Percentiles rank a stretch among this genome's conserved stretches.
Evolutionary conservation across 2,113 vertebrate species (phyloP).

Genomic region (Otus sunia): DNA sequence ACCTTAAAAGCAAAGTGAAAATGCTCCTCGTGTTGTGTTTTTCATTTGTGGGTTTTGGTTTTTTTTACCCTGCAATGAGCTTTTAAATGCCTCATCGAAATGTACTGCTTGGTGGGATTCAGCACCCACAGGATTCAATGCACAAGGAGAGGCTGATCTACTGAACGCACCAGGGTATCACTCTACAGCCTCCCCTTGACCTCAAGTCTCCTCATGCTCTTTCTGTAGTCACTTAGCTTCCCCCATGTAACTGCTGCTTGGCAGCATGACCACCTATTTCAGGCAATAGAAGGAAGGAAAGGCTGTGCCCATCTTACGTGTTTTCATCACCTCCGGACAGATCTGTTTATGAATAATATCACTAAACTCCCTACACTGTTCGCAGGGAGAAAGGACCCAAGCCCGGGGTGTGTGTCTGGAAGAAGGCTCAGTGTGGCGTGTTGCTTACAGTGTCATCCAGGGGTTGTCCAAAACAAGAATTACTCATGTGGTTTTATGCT

Average conservation of each 20-base stretch:
- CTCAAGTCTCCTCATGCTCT: not conserved
- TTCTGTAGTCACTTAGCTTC: not conserved
- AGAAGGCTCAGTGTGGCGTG: not conserved
- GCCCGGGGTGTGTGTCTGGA: not conserved
- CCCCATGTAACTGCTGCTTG: not conserved
- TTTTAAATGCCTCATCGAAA: not conserved
- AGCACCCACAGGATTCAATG: accelerated
- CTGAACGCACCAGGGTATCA: not conserved
- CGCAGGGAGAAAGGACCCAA: not conserved
- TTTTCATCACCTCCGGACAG: not conserved
- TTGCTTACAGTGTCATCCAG: not conserved
- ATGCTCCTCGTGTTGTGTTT: not conserved
- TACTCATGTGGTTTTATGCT: not conserved
- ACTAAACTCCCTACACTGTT: not conserved
- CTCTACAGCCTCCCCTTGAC: not conserved
- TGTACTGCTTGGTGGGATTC: not conserved
- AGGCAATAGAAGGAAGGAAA: not conserved
- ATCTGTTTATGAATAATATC: not conserved
- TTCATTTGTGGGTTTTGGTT: too few relatives aligned
- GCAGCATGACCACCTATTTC: not conserved
- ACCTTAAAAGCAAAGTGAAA: not conserved
- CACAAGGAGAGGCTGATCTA: not conserved
- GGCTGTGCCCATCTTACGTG: not conserved
- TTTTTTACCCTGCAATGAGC: not conserved
- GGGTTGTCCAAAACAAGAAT: not conserved